These are phyloP conservation scores for Muntiacus muntjak DNA, from an alignment of 2,113 vertebrate genomes.

Conservation along the genomic window DNA sequence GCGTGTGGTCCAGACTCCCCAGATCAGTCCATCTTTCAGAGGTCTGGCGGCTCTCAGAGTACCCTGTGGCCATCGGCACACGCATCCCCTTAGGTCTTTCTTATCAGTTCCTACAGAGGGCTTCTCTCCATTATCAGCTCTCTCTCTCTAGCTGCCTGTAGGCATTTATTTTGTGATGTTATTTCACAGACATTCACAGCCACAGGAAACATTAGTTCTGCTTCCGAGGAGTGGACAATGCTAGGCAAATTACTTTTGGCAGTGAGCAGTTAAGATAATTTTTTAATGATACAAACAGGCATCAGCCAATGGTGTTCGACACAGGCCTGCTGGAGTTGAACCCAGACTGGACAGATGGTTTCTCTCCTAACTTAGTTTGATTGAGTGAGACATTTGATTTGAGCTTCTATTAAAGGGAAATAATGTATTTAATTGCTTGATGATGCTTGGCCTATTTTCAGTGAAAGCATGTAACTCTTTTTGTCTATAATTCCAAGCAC, in stretches of 20 bases:
- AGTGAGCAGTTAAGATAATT: conserved; percentile 45
- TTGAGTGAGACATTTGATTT: conserved; percentile 57
- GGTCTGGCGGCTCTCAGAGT: background rate
- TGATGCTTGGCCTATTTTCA: background rate
- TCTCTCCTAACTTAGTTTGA: conserved; percentile 24
- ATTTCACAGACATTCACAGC: conserved; percentile 6
- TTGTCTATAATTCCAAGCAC: background rate
- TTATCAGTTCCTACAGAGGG: background rate
- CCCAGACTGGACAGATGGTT: background rate
- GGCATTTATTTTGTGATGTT: background rate
- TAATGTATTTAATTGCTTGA: background rate
- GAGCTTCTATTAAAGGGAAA: conserved; percentile 21
- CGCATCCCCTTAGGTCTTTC: background rate
- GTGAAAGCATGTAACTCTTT: background rate
- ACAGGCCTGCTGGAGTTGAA: background rate
- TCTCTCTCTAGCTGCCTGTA: background rate
- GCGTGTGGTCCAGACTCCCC: background rate
- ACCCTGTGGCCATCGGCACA: background rate
- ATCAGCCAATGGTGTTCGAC: background rate
- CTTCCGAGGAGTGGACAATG: background rate
- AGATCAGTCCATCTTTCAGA: background rate
- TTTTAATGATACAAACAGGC: conserved; percentile 46
- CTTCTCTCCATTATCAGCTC: background rate
- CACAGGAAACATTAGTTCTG: conserved; percentile 43
- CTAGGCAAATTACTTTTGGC: conserved; percentile 57